Conservation (phyloP, 2,113 vertebrate genomes). For the Hippocampus guttulatus region DNA sequence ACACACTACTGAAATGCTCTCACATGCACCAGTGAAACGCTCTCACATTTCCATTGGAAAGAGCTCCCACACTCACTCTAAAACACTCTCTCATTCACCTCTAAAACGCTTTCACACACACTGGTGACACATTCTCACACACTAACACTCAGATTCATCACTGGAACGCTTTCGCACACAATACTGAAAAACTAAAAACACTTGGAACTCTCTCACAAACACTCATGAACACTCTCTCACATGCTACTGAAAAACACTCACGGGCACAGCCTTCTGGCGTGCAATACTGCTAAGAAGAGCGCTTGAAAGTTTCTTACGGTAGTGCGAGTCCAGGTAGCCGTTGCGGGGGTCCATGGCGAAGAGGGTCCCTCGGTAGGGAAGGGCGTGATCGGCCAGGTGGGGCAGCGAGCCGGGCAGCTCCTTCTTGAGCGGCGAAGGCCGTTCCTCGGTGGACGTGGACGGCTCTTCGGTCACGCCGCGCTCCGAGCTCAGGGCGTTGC, state of each 20-base stretch:
- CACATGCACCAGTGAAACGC: too few relatives aligned
- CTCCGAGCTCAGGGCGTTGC: constrained; percentile 87
- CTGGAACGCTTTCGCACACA: too few relatives aligned
- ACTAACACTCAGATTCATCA: too few relatives aligned
- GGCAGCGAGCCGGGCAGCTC: constrained; percentile 89
- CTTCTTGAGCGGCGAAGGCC: constrained; percentile 92
- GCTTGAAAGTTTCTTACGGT: constrained; percentile 75
- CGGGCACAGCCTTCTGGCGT: background rate
- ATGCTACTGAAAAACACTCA: background rate
- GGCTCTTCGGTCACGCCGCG: constrained; percentile 84
- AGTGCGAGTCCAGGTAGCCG: constrained; percentile 91
- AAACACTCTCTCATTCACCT: too few relatives aligned
- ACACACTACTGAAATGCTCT: too few relatives aligned
- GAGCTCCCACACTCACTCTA: too few relatives aligned
- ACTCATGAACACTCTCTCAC: background rate
- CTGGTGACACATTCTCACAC: too few relatives aligned
- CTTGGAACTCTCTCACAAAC: background rate
- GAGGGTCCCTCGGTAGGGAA: constrained; percentile 87
- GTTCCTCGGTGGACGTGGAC: constrained; percentile 92
- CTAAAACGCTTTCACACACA: too few relatives aligned
- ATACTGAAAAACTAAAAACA: too few relatives aligned
- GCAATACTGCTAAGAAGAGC: background rate
- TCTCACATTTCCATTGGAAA: too few relatives aligned
- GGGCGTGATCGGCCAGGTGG: constrained; percentile 84
- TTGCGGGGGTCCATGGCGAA: constrained; percentile 95